phyloP scores from a whole-genome alignment of 2,888 invertebrate genomes.

The Mesoligia furuncula region DNA sequence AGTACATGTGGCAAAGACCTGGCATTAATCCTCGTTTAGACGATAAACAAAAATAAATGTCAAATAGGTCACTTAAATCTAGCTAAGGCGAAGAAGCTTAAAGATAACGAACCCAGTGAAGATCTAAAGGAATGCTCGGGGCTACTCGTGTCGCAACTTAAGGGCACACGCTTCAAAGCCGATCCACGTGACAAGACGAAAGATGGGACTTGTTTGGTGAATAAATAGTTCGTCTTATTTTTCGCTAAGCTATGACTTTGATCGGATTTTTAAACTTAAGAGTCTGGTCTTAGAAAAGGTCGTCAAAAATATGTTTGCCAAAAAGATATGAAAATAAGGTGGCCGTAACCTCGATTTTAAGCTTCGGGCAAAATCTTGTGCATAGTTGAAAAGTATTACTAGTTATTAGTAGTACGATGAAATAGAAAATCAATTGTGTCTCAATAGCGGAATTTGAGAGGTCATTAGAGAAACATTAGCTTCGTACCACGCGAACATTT shows the following conservation, averaged over 20 bases:
- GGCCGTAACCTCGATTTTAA: neutral
- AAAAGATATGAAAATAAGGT: conserved; percentile 12
- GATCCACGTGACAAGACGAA: conserved; percentile 24
- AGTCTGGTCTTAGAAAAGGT: conserved; percentile 5
- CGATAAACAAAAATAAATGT: conserved; percentile 48
- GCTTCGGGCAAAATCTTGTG: neutral
- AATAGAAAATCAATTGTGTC: too few relatives aligned
- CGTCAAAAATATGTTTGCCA: neutral
- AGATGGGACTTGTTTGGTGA: conserved; percentile 10
- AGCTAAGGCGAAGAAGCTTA: conserved; percentile 38
- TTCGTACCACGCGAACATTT: neutral
- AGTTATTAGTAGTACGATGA: too few relatives aligned
- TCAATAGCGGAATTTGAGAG: too few relatives aligned
- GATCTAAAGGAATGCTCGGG: conserved; percentile 51
- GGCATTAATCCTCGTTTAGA: conserved; percentile 35
- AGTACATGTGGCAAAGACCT: conserved; percentile 17
- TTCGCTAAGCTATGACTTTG: conserved; percentile 12
- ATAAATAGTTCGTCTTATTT: conserved; percentile 19
- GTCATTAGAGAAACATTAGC: too few relatives aligned
- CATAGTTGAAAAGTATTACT: neutral
- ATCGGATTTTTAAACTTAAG: conserved; percentile 26
- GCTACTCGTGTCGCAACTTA: conserved; percentile 39
- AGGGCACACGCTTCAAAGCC: conserved; percentile 15
- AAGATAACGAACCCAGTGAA: conserved; percentile 50
- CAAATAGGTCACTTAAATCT: conserved; percentile 33